These are phyloP conservation scores for Anneissia japonica DNA, from an alignment of 35 echinoderm and acorn worm species.

Conservation along the genomic window DNA sequence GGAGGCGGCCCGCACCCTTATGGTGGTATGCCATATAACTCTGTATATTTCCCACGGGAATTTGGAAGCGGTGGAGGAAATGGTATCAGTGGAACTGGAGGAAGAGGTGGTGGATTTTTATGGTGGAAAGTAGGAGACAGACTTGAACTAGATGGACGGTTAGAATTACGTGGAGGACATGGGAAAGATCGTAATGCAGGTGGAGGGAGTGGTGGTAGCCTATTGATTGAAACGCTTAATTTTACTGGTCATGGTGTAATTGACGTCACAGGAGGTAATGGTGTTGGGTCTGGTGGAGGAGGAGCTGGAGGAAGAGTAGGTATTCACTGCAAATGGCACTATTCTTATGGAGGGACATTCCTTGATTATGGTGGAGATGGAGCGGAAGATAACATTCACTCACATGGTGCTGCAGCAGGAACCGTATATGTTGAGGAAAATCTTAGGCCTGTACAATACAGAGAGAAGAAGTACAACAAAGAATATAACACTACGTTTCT, in stretches of 20 bases:
- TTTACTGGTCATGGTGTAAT: constrained; percentile 86
- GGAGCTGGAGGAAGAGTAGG: constrained; percentile 74
- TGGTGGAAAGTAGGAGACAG: constrained; percentile 75
- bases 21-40: constrained; percentile 71
- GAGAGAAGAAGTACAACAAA: constrained; percentile 73
- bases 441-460: constrained; percentile 59
- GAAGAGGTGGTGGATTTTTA: constrained; percentile 65
- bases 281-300: constrained; percentile 62
- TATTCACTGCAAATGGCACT: constrained; percentile 76
- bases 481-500: constrained; percentile 64
- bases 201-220: constrained; percentile 72
- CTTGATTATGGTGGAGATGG: constrained; percentile 64
- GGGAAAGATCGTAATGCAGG: constrained; percentile 53
- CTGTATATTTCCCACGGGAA: constrained; percentile 50
- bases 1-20: constrained; percentile 79
- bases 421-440: constrained; percentile 87
- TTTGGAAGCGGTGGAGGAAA: constrained; percentile 79
- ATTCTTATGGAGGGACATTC: constrained; percentile 76
- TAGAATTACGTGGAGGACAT: constrained; percentile 60
- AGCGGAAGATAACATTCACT: constrained; percentile 13
- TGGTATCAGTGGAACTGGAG: constrained; percentile 52
- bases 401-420: constrained; percentile 80
- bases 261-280: constrained; percentile 57
- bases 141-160: constrained; percentile 65
- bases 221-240: constrained; percentile 62